These are phyloP conservation scores for Leptinotarsa haldemani DNA, from an alignment of 2,888 invertebrate species.

Conservation along the genomic window DNA sequence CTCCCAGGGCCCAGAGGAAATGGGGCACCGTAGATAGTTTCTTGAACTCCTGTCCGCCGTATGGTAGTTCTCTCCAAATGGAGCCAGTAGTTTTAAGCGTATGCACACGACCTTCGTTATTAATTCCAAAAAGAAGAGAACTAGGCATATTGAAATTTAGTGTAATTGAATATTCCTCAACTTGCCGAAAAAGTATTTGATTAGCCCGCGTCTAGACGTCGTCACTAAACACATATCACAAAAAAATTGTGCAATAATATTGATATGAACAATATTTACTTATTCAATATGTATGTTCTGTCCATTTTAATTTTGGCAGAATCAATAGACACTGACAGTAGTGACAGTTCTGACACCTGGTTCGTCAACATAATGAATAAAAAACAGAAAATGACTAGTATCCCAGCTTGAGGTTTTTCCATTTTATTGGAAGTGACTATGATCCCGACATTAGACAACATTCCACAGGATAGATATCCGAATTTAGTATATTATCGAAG, in stretches of 20 bases:
- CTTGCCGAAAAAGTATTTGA: neutral
- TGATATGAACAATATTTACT: neutral
- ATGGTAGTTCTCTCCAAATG: conserved; percentile 88
- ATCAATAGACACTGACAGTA: neutral
- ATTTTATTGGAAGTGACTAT: neutral
- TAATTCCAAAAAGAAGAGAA: conserved; percentile 81
- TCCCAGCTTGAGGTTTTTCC: too few species aligned
- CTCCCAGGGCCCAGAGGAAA: conserved; percentile 93
- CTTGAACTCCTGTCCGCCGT: conserved; percentile 89
- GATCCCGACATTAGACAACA: neutral
- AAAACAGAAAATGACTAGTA: neutral
- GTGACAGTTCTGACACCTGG: neutral
- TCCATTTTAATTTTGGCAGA: neutral
- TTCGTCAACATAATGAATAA: neutral
- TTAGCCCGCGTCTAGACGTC: neutral
- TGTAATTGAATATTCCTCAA: conserved; percentile 11
- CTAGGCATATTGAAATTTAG: conserved; percentile 50
- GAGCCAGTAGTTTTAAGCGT: conserved; percentile 83
- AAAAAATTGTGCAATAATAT: neutral
- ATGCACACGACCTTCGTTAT: conserved; percentile 89
- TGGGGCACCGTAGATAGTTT: conserved; percentile 86
- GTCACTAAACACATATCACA: neutral
- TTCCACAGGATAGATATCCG: too few species aligned
- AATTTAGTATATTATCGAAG: too few species aligned
- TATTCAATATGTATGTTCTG: neutral